phyloP scores from a whole-genome alignment of 2,888 invertebrate genomes.

The Harpagoxenus sublaevis region DNA sequence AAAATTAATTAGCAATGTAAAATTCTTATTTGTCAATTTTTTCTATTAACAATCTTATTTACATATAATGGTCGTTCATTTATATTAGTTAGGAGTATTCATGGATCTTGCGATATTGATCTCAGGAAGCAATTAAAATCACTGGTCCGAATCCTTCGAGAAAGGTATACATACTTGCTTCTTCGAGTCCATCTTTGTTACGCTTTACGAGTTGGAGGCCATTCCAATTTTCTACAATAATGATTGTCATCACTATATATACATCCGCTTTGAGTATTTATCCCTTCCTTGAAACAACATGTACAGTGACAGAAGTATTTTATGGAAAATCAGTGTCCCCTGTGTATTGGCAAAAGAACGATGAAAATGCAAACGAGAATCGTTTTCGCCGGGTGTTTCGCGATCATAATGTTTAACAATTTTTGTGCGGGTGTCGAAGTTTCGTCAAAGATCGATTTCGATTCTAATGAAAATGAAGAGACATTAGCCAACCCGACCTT shows the following conservation, averaged over 20 bases:
- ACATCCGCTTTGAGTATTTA: conserved; percentile 65
- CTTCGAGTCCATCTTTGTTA: conserved; percentile 29
- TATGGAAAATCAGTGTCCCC: conserved; percentile 43
- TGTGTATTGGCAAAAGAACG: conserved; percentile 37
- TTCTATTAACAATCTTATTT: conserved; percentile 16
- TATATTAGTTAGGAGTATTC: conserved; percentile 3
- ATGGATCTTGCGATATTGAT: conserved; percentile 47
- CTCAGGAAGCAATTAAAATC: conserved; percentile 69
- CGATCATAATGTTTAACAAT: conserved; percentile 35
- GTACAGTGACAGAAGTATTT: not conserved
- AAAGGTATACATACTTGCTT: conserved; percentile 4
- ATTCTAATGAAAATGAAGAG: conserved; percentile 58
- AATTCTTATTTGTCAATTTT: not conserved
- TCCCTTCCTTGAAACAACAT: conserved; percentile 61
- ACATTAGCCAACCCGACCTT: not conserved
- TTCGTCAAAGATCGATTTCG: conserved; percentile 76
- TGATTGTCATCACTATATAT: conserved; percentile 65
- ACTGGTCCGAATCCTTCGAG: conserved; percentile 36
- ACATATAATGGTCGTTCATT: conserved; percentile 1
- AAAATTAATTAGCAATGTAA: not conserved
- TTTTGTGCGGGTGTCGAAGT: conserved; percentile 66
- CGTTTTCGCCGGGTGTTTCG: conserved; percentile 1
- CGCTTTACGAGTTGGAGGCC: conserved; percentile 64
- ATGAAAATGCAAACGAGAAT: conserved; percentile 45
- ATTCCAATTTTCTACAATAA: conserved; percentile 74